Evolutionary conservation across 1,140 invertebrate genomes (phyloP), one percentile per base, ranked within the genome.

Genomic region (Drosophila equinoxialis): DNA sequence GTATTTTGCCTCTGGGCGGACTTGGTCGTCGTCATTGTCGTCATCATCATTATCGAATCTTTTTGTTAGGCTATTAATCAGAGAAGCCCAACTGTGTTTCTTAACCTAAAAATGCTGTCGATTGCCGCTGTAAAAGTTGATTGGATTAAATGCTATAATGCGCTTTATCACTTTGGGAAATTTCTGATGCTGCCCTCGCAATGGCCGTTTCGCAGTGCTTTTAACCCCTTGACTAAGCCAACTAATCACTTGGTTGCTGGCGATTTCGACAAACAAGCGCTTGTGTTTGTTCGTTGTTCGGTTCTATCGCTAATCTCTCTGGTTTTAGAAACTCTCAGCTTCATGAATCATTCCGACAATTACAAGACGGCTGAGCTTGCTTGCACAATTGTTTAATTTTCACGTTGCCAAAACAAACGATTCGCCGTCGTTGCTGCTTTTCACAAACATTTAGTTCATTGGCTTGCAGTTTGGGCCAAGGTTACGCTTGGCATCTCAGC

Each of bases 321-420:
- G 4, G 51, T 54, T 13, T 48, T 20, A 60, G 39, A 55, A 51
- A 23, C 65, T 37, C 35, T 37, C 3, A 59, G 69, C 63, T 39
- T 65, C 77, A 82, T 79, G 84, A 79, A 84, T 81, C 74, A 87
- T 69, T 70, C 73, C 51, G 72, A 74, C 84, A 83, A 87, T 89
- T 87, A 84, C 81, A 77, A 77, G 66, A 66, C 71, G 64, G 66
- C 45, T 55, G 30, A 14, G 35, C 20, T 30, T 14, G 74, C 77
- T 89, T 89, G 80, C 84, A 84, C 84, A 89, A 89, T 89, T 90
- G 85, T 89, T 89, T 85, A 89, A 89, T 90, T 84, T 89, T 89
- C 74, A 76, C 84, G 74, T 80, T 89, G 77, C 84, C 68, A 89
- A 81, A 77, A 73, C 66, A 65, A 35, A 67, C 68, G 67, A 72